Base-by-base conservation (phyloP, 92 coral and sea anemone species). In the Scolanthus callimorphus region DNA sequence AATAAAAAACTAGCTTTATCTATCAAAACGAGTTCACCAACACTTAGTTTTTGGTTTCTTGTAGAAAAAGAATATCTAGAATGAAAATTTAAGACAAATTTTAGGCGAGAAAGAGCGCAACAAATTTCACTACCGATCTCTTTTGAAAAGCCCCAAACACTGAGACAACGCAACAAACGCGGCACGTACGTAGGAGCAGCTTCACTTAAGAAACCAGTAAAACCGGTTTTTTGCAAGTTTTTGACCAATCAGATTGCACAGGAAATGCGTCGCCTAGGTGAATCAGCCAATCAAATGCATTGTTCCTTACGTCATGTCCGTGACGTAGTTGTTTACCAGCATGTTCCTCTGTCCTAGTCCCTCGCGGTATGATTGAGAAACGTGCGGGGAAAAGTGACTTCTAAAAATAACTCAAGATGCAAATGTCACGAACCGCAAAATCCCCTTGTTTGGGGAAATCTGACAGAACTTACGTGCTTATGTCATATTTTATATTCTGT, bases 101-200 rank as follows among this genome's bases (percentile, higher is more conserved):
- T 34, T 34, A 34, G 41, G 15, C 8, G 15, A 34, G 15, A 34
- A 6, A 34, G 41, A 15, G n/a, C n/a, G n/a, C n/a, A n/a, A n/a
- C n/a, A n/a, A n/a, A 34, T 6, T 34, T 6, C 41, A 6, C 41
- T 34, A 34, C 41, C 41, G n/a, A 34, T 34, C 41, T 17, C 55
- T 15, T n/a, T 17, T 34, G 38, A 28, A 69, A 67, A 55, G 74
- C 82, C 88, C 82, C 74, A 60, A 69, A 59, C 70, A 62, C 62
- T 70, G 26, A 51, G 20, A 4, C 37, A 39, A 83, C 90, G 83
- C 79, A 66, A 78, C 80, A 73, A 81, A 81, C 88, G 69, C 37
- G 25, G n/a, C 20, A 17, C 6, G 3, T 55, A 68, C 57, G 38
- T 20, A 61, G 20, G 11, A 50, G 41, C 70, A 62, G 74, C 63